These are phyloP conservation scores for Brachionus manjavacas DNA, from an alignment of 1,140 invertebrate species.

Conservation along the genomic window DNA sequence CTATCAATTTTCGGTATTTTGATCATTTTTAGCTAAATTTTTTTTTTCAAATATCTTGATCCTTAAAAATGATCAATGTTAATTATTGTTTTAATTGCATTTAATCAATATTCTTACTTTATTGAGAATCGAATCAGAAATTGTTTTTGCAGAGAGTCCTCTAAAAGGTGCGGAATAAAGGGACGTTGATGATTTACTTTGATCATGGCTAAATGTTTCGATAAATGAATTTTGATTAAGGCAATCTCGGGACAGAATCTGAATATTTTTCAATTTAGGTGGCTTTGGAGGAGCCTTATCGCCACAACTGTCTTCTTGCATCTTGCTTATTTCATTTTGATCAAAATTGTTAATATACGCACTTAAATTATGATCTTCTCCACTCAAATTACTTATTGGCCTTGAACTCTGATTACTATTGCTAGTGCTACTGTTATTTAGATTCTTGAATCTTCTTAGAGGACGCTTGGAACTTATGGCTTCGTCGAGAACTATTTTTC, in stretches of 20 bases:
- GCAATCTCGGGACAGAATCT: background rate
- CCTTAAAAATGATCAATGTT: too few species aligned
- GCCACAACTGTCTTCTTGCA: background rate
- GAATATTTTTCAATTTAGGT: background rate
- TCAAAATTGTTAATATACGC: background rate
- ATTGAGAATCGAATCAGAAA: background rate
- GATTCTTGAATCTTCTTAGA: background rate
- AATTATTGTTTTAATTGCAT: too few species aligned
- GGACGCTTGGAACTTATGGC: conserved; percentile 19
- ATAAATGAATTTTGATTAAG: background rate
- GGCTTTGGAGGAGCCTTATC: background rate
- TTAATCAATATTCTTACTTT: background rate
- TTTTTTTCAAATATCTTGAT: too few species aligned
- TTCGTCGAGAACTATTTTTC: conserved; percentile 32
- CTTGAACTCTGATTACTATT: conserved; percentile 19
- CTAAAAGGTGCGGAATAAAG: background rate
- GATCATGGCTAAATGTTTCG: background rate
- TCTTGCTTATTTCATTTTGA: background rate
- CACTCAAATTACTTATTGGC: conserved; percentile 23
- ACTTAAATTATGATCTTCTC: background rate
- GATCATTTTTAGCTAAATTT: too few species aligned
- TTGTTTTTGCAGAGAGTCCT: background rate
- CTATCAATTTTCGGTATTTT: too few species aligned
- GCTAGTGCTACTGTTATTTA: background rate
- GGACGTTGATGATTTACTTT: background rate